phyloP scores from a whole-genome alignment of 2,888 invertebrate genomes.

The Atherix ibis region DNA sequence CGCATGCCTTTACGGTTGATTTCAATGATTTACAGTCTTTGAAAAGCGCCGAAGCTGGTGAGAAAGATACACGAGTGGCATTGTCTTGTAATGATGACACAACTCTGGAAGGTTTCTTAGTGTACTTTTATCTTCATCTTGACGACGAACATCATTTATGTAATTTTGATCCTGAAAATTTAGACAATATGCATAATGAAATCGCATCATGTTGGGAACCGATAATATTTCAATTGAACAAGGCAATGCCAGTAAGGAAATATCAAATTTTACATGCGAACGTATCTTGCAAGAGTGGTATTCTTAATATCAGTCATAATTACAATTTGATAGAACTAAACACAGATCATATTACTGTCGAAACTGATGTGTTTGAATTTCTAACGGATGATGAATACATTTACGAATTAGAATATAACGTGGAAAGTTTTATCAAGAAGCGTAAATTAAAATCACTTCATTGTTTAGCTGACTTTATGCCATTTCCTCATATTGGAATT shows the following conservation, averaged over 20 bases:
- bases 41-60: conserved; percentile 7
- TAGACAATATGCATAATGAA: background rate
- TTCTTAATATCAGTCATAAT: conserved; percentile 9
- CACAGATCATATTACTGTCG: conserved; percentile 5
- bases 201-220: conserved; percentile 11
- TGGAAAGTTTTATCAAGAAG: conserved; percentile 7
- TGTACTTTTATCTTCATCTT: conserved; percentile 10
- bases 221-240: conserved; percentile 8
- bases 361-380: conserved; percentile 9
- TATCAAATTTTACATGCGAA: conserved; percentile 8
- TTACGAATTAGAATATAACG: conserved; percentile 11
- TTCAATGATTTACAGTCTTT: conserved; percentile 10
- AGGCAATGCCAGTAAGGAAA: conserved; percentile 7
- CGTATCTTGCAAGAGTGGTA: conserved; percentile 9
- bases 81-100: conserved; percentile 6
- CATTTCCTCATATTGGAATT: conserved; percentile 12
- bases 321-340: conserved; percentile 4
- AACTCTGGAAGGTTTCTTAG: conserved; percentile 10
- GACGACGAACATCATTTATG: conserved; percentile 6
- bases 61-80: conserved; percentile 5
- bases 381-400: conserved; percentile 11
- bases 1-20: conserved; percentile 8
- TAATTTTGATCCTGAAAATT: conserved; percentile 7
- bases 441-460: conserved; percentile 4
- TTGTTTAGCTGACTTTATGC: conserved; percentile 9